These are phyloP conservation scores for Myotis davidii DNA, from an alignment of 2,113 vertebrate genomes.

Conservation along the genomic window DNA sequence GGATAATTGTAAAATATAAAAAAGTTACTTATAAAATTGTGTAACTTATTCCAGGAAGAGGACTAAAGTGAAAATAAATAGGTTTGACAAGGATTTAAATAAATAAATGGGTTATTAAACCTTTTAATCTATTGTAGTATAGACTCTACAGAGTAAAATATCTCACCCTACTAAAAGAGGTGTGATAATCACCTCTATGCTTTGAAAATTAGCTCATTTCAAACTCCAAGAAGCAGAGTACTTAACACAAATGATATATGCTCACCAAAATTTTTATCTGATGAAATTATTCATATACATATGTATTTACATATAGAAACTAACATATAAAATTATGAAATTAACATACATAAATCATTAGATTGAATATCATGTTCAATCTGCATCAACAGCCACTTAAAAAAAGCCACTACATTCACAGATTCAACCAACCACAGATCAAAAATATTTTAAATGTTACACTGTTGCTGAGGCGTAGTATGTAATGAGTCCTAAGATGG, in stretches of 20 bases:
- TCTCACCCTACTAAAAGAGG: background rate
- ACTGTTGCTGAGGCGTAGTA: background rate
- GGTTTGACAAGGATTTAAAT: conserved; percentile 17
- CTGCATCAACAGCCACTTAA: background rate
- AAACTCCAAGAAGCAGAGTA: background rate
- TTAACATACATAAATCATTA: conserved; percentile 5
- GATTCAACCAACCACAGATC: background rate
- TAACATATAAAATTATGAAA: too few species aligned
- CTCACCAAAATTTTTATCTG: conserved; percentile 35
- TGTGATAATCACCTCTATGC: background rate
- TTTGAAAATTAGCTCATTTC: conserved; percentile 18
- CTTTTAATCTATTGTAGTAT: background rate
- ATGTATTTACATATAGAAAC: too few species aligned
- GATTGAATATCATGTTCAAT: background rate
- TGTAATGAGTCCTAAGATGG: background rate
- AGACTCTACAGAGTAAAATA: background rate
- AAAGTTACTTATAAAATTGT: background rate
- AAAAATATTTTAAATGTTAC: background rate
- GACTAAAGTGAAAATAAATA: conserved; percentile 28
- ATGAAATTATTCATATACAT: conserved; percentile 19
- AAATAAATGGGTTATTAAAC: background rate
- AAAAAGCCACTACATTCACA: background rate
- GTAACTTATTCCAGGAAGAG: background rate
- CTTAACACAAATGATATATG: conserved; percentile 5
- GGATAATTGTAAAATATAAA: conserved; percentile 8